Evolutionary conservation across 2,888 invertebrate species (phyloP), one percentile per base, ranked within the genome.

Genomic region (Drosophila neonasuta): DNA sequence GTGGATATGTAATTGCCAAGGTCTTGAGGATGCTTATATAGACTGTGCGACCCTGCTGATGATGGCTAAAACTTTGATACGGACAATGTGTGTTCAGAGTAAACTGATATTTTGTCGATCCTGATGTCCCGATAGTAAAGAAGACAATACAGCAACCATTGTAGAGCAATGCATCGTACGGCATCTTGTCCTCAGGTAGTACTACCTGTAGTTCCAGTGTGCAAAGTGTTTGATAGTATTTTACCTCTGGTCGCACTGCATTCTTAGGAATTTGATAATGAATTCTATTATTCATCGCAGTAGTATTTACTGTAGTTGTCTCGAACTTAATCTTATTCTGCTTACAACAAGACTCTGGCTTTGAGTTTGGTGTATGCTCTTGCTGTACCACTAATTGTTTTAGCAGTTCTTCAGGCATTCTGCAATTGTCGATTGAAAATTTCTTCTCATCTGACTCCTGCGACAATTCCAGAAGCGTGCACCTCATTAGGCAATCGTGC

Each of bases 171-270:
- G 45, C 68, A 1, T 45, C 32, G 32, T 81, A 84, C 3, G 13
- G 1, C 13, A 75, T 8, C 0, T 44, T 5, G 6, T 75, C 73
- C 1, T 79, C 65, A 2, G 71, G 76, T 29, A 80, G 32, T 2
- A 44, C 11, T 0, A 84, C 56, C n/a, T 79, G 81, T 10, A 80
- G 41, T 8, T 80, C 82, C 15, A 79, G 11, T 0, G 62, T 84
- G 5, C 30, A 41, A 5, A 1, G 7, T 1, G 85, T 81, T 45
- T 81, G 82, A 41, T 80, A 81, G 10, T 80, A 80, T 3, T 41
- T 65, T 0, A 80, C 76, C 5, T 69, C 61, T 0, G 79, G 79
- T 0, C 75, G 68, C 20, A 48, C n/a, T 0, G 74, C 48, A 57
- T 70, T 49, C 6, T 10, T 3, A 0, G 60, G 63, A 0, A 46